These are phyloP conservation scores for Pseudocheirus occidentalis DNA, from an alignment of 2,797 vertebrate species.

Conservation along the genomic window DNA sequence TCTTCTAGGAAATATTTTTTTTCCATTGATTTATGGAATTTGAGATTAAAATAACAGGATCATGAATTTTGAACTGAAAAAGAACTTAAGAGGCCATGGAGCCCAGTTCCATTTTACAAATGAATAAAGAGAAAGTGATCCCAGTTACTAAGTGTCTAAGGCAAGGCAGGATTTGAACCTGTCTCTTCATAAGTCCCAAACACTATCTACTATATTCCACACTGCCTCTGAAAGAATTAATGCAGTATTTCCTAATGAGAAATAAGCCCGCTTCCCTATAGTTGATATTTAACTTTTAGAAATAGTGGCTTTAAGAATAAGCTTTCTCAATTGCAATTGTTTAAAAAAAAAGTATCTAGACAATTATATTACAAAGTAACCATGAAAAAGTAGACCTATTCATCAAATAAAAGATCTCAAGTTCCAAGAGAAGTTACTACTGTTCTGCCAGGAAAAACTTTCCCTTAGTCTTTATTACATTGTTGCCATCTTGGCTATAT, in stretches of 20 bases:
- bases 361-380: not conserved
- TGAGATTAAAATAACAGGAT: conserved; percentile 44
- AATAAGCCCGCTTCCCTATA: not conserved
- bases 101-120: not conserved
- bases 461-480: not conserved
- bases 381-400: not conserved
- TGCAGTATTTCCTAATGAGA: not conserved
- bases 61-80: not conserved
- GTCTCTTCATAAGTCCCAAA: not conserved
- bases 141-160: not conserved
- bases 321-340: not conserved
- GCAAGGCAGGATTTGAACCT: not conserved
- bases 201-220: not conserved
- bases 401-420: not conserved
- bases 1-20: conserved; percentile 11
- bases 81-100: not conserved
- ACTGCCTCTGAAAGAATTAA: not conserved
- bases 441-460: not conserved
- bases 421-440: not conserved
- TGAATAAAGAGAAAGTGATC: not conserved
- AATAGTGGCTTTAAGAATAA: not conserved
- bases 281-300: not conserved
- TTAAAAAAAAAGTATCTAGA: not conserved
- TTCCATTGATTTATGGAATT: conserved; percentile 46
- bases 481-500: not conserved